Conservation (phyloP, 1,140 invertebrate genomes). For the Arctopsyche grandis region DNA sequence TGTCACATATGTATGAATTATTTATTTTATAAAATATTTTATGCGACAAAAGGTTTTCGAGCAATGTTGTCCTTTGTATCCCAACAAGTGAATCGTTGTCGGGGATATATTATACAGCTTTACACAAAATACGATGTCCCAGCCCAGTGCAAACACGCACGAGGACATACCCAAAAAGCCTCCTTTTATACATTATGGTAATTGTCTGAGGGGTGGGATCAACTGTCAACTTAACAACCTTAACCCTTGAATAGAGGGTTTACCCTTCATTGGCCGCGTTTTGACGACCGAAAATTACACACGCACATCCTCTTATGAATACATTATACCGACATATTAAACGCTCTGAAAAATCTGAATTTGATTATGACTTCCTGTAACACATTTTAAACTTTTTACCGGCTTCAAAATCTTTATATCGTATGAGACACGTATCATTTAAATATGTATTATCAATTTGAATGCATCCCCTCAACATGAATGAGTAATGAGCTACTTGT, state of each 20-base stretch:
- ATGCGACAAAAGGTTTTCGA: background rate
- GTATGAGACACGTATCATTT: background rate
- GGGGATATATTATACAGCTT: constrained; percentile 21
- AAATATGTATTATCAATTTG: constrained; percentile 15
- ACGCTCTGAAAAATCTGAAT: background rate
- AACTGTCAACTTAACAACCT: constrained; percentile 17
- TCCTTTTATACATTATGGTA: constrained; percentile 34
- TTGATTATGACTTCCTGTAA: too few species aligned
- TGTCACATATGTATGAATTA: too few species aligned
- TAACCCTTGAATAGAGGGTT: constrained; percentile 5
- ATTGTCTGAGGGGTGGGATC: constrained; percentile 30
- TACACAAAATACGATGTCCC: constrained; percentile 42
- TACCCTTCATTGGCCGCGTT: background rate
- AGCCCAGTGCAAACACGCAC: constrained; percentile 20
- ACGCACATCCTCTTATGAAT: background rate
- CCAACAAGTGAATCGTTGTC: constrained; percentile 41
- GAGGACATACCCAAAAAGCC: constrained; percentile 24
- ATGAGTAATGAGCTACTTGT: constrained; percentile 17
- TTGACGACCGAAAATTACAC: background rate
- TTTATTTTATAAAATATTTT: background rate
- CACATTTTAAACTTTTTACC: too few species aligned
- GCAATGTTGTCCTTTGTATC: background rate
- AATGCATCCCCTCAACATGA: background rate
- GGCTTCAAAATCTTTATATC: too few species aligned
- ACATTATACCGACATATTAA: background rate